Base-by-base conservation (phyloP, 2,888 invertebrate species). In the Drosophila pseudotalamancana region DNA sequence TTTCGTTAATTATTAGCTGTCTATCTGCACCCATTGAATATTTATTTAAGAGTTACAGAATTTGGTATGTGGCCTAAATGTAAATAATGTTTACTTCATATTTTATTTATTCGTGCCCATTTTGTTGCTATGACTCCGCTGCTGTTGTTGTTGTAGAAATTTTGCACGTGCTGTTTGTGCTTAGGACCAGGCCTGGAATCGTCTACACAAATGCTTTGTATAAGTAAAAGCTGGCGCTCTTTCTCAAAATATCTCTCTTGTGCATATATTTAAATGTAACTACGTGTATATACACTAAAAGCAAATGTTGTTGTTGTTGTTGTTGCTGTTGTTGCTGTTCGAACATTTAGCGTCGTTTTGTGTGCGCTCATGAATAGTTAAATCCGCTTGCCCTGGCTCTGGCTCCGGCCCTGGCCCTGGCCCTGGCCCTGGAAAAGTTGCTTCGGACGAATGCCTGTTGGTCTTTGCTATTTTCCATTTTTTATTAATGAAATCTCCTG, bases 401-500 rank as follows among this genome's bases (percentile, higher is more conserved):
- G 50, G 27, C 29, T 32, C 31, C 27, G 12, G 32, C 21, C 42
- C 27, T 2, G 27, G 6, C 27, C 37, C 34, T 25, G 18, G 39
- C 27, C 48, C n/a, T n/a, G n/a, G n/a, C n/a, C n/a, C n/a, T n/a
- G n/a, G n/a, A n/a, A n/a, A n/a, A n/a, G n/a, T n/a, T n/a, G n/a
- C n/a, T n/a, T n/a, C n/a, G n/a, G n/a, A n/a, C n/a, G 25, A 39
- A 19, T 18, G 37, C 32, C 51, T 39, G 25, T 34, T 54, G 27
- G 49, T 45, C 49, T 45, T 34, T 67, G 72, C 69, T 81, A 57
- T 79, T 83, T 84, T 82, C 67, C 68, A 73, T 86, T 87, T 83
- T 86, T 88, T 84, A 88, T 87, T 84, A 87, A 88, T 88, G 87
- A 84, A 84, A 84, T 87, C 84, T 80, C 71, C 78, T 84, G 81